Percentiles rank a stretch among this genome's conserved stretches.
Evolutionary conservation across 2,113 vertebrate species (phyloP).

Genomic region (Potamarius usumacintae): DNA sequence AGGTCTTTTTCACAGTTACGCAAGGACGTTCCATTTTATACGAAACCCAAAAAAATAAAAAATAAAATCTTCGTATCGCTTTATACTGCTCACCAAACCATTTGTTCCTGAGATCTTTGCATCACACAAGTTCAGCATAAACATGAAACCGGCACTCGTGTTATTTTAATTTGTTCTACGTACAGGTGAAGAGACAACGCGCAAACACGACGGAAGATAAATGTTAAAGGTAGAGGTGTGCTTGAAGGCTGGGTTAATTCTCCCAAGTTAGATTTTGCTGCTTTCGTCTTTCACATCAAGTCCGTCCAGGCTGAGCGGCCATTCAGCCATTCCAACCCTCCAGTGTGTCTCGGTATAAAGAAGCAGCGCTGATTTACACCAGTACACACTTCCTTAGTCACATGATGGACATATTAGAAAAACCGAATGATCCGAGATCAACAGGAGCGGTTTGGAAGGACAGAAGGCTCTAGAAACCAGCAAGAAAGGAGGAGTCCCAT

Average conservation of each 20-base stretch:
- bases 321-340: not conserved
- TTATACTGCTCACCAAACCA: constrained; percentile 7
- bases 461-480: not conserved
- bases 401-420: not conserved
- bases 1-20: not conserved
- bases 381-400: not conserved
- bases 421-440: not conserved
- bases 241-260: constrained; percentile 30
- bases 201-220: not conserved
- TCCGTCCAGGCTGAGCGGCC: too few species aligned
- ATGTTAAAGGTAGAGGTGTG: constrained; percentile 7
- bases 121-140: not conserved
- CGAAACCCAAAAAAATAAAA: not conserved
- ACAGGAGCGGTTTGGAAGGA: not conserved
- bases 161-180: not conserved
- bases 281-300: not conserved
- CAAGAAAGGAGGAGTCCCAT: not conserved
- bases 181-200: not conserved
- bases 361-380: not conserved
- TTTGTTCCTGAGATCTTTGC: constrained; percentile 19
- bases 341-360: not conserved
- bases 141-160: not conserved
- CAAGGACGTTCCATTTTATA: not conserved
- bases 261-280: not conserved
- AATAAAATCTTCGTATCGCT: not conserved